Base-by-base conservation (phyloP, 2,888 invertebrate species). In the Oxyteleia sp. region DNA sequence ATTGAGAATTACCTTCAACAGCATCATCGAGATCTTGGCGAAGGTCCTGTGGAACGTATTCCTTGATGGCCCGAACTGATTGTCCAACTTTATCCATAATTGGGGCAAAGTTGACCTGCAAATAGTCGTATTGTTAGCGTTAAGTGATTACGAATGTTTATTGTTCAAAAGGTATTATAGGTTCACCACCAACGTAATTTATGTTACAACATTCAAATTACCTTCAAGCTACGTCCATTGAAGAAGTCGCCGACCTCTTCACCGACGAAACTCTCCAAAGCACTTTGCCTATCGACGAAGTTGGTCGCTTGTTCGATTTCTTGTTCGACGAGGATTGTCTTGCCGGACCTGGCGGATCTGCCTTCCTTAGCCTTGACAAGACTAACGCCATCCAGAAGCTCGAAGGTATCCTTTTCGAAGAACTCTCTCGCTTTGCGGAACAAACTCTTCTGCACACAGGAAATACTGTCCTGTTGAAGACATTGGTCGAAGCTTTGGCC, bases 401-500 rank as follows among this genome's bases (percentile, higher is more conserved):
- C 94, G 79, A 95, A 93, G 89, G 92, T 94, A 72, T 95, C 95
- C 91, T 94, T 94, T 63, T 94, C 94, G 89, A 95, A 95, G 91
- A 95, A 94, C 29, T 94, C 94, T 89, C 94, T 94, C 47, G 95
- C 95, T 88, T 94, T 94, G 80, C 95, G 94, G 94, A 94, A 95
- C 76, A 95, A 91, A 78, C 94, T 94, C 88, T 94, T 93, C 93
- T 96, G 95, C 81, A 95, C 93, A 93, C 95, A 96, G 86, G 95
- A 94, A 85, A 95, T 95, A 76, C 95, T 95, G 93, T 95, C 95
- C 90, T 94, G 94, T 86, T 94, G 93, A 84, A 95, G 93, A 89
- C 95, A 95, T 87, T 95, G 94, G 88, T 95, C 94, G 87, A 95
- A 92, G 86, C 88, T 93, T 84, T 94, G 93, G 61, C 91, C 90